Percentiles rank a stretch among this genome's conserved stretches.
phyloP scores from a whole-genome alignment of 1,140 invertebrate species.

The Papilio xuthus region DNA sequence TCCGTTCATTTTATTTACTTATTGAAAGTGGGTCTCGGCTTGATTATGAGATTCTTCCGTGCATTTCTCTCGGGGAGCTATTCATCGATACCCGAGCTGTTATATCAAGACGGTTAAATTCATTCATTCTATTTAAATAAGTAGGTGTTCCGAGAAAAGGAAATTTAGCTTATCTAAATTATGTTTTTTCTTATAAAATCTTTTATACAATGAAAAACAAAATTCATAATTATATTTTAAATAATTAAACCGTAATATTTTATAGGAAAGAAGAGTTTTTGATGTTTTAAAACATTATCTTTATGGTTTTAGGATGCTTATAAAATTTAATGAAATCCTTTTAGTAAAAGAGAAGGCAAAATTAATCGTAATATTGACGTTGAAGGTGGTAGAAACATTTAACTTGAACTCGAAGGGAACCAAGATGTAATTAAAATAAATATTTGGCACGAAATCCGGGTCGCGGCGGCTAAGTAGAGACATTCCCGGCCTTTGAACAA shows the following conservation, averaged over 20 bases:
- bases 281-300: constrained; percentile 11
- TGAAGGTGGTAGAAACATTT: constrained; percentile 59
- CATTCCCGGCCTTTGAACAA: constrained; percentile 77
- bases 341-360: constrained; percentile 25
- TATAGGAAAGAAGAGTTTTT: background rate
- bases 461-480: constrained; percentile 72
- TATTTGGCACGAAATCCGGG: constrained; percentile 77
- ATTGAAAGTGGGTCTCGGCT: constrained; percentile 51
- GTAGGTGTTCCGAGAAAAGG: constrained; percentile 1
- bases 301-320: constrained; percentile 8
- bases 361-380: constrained; percentile 60
- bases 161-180: constrained; percentile 3
- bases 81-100: constrained; percentile 44
- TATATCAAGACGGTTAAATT: constrained; percentile 28
- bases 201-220: background rate
- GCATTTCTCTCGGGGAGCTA: constrained; percentile 50
- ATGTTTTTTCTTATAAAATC: background rate
- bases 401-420: constrained; percentile 63
- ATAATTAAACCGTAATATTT: background rate
- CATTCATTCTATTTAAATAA: constrained; percentile 29
- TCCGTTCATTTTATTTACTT: constrained; percentile 49
- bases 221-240: background rate
- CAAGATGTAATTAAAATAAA: constrained; percentile 78
- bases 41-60: constrained; percentile 53
- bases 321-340: constrained; percentile 17